Percentiles rank a stretch among this genome's conserved stretches.
Conservation (phyloP, 2,113 vertebrate species). For the Coptodon rendalli region DNA sequence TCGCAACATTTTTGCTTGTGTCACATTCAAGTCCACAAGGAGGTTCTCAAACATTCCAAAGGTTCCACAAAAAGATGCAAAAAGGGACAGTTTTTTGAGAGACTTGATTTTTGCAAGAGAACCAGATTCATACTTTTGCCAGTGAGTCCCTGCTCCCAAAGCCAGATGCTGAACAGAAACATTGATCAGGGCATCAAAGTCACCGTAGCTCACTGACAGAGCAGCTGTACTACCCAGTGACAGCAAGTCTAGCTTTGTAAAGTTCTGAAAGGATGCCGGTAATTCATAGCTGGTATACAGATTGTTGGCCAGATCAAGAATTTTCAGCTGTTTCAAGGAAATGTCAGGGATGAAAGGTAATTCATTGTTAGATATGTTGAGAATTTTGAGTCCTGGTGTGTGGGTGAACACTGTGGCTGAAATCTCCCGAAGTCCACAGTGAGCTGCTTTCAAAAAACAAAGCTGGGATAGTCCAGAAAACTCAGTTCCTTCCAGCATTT, state of each 20-base stretch:
- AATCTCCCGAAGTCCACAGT: slow-evolving; percentile 46
- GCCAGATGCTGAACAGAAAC: slow-evolving; percentile 26
- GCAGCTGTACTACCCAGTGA: slow-evolving; percentile 41
- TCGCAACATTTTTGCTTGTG: not conserved
- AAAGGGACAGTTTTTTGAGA: slow-evolving; percentile 36
- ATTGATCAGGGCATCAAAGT: slow-evolving; percentile 44
- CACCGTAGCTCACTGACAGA: slow-evolving; percentile 7
- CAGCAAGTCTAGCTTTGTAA: slow-evolving; percentile 24
- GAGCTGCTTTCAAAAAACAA: slow-evolving; percentile 50
- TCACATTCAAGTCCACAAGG: slow-evolving; percentile 46
- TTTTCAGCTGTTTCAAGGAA: slow-evolving; percentile 18
- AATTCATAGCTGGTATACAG: slow-evolving; percentile 37
- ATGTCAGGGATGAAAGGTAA: slow-evolving; percentile 46
- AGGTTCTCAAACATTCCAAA: slow-evolving; percentile 34
- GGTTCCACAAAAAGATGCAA: slow-evolving; percentile 41
- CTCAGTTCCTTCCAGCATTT: not conserved
- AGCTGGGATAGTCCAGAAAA: slow-evolving; percentile 29
- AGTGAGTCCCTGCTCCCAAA: slow-evolving; percentile 26
- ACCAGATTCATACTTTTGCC: slow-evolving; percentile 44
- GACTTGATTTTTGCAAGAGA: slow-evolving; percentile 42
- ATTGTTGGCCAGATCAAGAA: slow-evolving; percentile 55
- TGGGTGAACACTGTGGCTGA: slow-evolving; percentile 28
- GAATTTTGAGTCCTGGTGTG: slow-evolving; percentile 40
- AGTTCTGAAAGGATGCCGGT: slow-evolving; percentile 32
- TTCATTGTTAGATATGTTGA: slow-evolving; percentile 57